Percentiles rank a stretch among this genome's conserved stretches.
These are phyloP conservation scores for Anneissia japonica DNA, from an alignment of 35 echinoderm and acorn worm species.

Conservation along the genomic window DNA sequence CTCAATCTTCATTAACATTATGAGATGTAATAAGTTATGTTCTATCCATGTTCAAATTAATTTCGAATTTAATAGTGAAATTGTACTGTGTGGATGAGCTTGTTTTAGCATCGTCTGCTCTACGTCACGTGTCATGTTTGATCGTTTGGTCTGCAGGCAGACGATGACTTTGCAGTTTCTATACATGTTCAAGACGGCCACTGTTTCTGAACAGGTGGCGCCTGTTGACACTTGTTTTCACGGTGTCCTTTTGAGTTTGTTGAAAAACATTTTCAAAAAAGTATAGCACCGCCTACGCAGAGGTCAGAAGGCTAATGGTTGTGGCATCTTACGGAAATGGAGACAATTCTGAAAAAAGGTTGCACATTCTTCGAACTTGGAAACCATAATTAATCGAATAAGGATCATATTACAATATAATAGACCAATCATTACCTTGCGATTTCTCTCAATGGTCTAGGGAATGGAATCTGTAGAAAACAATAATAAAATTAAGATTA, in stretches of 20 bases:
- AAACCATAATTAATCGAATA: not conserved
- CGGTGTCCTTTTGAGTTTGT: not conserved
- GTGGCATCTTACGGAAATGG: not conserved
- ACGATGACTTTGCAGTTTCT: not conserved
- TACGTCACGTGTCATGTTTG: not conserved
- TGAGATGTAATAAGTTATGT: not conserved
- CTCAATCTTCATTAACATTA: too few relatives aligned
- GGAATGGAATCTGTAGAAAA: slow-evolving; percentile 81
- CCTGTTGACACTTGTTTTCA: not conserved
- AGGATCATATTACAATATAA: not conserved
- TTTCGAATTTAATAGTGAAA: too few relatives aligned
- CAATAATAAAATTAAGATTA: slow-evolving; percentile 4
- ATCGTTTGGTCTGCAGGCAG: not conserved
- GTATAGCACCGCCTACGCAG: not conserved
- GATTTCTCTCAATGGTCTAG: slow-evolving; percentile 81
- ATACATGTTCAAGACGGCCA: not conserved
- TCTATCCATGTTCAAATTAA: not conserved
- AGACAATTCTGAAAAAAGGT: not conserved
- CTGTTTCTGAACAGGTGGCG: not conserved
- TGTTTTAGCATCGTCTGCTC: not conserved
- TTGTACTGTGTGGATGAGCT: too few relatives aligned
- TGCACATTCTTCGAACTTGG: not conserved
- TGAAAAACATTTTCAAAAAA: not conserved
- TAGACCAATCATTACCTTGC: slow-evolving; percentile 41
- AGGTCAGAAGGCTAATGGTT: not conserved